Evolutionary conservation across 2,113 vertebrate genomes (phyloP).

Genomic region (Pterophyllum scalare): DNA sequence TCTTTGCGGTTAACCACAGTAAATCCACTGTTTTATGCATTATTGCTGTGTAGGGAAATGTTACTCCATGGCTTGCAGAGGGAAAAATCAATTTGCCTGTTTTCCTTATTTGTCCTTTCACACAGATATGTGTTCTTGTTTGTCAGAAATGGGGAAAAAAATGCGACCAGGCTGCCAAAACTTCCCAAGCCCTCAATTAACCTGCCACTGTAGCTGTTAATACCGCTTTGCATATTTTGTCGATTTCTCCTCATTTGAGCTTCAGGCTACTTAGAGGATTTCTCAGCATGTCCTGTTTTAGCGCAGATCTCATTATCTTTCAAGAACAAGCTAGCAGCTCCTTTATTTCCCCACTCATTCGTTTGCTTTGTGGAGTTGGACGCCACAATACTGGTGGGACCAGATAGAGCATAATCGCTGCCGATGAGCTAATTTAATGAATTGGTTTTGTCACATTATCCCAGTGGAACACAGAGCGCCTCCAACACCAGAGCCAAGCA

Average conservation of each 20-base stretch:
- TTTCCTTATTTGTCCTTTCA: conserved; percentile 51
- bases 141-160: conserved; percentile 36
- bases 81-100: conserved; percentile 41
- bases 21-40: conserved; percentile 3
- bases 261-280: conserved; percentile 71
- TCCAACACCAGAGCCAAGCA: conserved; percentile 62
- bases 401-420: conserved; percentile 78
- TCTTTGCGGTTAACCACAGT: conserved; percentile 3
- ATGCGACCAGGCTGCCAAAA: conserved; percentile 59
- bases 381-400: conserved; percentile 60
- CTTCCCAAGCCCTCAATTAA: conserved; percentile 81
- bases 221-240: conserved; percentile 73
- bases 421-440: conserved; percentile 92
- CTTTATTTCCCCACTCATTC: conserved; percentile 59
- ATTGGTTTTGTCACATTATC: conserved; percentile 78
- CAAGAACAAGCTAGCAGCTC: conserved; percentile 64
- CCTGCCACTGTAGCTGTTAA: conserved; percentile 71
- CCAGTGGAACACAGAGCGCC: conserved; percentile 58
- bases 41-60: conserved; percentile 18
- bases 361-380: conserved; percentile 59
- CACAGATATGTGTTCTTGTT: conserved; percentile 48
- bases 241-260: conserved; percentile 67
- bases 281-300: conserved; percentile 62
- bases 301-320: conserved; percentile 77
- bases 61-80: conserved; percentile 3